phyloP scores from a whole-genome alignment of 2,888 invertebrate genomes.

The Pyrgus malvae region DNA sequence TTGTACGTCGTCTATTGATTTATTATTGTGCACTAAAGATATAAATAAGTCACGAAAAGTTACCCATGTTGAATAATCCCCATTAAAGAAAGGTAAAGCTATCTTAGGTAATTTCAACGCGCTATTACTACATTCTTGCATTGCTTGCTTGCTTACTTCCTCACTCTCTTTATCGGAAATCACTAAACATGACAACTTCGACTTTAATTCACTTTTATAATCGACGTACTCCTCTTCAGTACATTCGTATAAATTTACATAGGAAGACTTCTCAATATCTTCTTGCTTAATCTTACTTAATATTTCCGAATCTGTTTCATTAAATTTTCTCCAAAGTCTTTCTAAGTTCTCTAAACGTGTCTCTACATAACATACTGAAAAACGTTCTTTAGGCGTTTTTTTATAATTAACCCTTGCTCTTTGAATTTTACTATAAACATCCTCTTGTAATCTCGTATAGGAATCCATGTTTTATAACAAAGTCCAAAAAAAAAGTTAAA shows the following conservation, averaged over 20 bases:
- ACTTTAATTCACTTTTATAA: neutral
- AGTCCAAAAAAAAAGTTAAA: too few species aligned
- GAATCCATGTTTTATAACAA: too few species aligned
- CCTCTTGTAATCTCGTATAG: too few species aligned
- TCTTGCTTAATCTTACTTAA: too few species aligned
- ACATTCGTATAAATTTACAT: too few species aligned
- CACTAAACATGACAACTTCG: neutral
- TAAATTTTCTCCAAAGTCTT: too few species aligned
- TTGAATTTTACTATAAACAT: neutral
- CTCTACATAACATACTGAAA: conserved; percentile 1
- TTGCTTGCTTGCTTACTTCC: too few species aligned
- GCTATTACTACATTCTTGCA: neutral
- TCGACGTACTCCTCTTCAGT: conserved; percentile 10
- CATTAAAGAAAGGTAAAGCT: neutral
- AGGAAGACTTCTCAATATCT: neutral
- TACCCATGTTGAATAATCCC: neutral
- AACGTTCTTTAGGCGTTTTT: conserved; percentile 8
- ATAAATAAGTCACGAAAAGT: conserved; percentile 30
- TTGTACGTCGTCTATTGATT: conserved; percentile 30
- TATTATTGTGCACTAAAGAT: conserved; percentile 33
- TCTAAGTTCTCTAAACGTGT: conserved; percentile 1
- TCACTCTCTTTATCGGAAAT: too few species aligned
- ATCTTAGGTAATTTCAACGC: conserved; percentile 29
- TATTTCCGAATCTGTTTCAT: too few species aligned
- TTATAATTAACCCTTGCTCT: conserved; percentile 3